A percentile compares a stretch with the other conserved stretches of the same genome.
Evolutionary conservation across 64 coral and sea anemone genomes (phyloP).

Genomic region (Catalaphyllia jardinei): DNA sequence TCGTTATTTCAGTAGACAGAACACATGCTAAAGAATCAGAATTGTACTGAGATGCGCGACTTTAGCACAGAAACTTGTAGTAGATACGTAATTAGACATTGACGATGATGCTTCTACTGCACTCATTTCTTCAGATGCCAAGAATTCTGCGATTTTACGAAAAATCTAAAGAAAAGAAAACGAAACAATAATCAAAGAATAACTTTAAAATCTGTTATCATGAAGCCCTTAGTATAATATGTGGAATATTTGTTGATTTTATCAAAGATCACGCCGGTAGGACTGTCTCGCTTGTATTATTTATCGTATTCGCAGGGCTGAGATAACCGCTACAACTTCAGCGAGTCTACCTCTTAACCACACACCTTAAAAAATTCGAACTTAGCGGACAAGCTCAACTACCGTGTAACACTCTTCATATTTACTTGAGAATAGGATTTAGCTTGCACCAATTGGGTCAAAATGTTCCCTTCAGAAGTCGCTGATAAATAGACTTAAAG

Average conservation of each 20-base stretch:
- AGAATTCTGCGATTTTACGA: neutral
- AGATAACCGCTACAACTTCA: too few species aligned
- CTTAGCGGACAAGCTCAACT: too few species aligned
- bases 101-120: neutral
- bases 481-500: neutral
- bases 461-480: neutral
- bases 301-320: too few species aligned
- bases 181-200: neutral
- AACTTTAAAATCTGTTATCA: too few species aligned
- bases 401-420: neutral
- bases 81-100: neutral
- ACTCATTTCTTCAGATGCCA: neutral
- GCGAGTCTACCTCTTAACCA: too few species aligned
- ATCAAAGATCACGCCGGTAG: too few species aligned
- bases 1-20: neutral
- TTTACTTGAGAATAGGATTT: neutral
- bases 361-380: too few species aligned
- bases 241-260: too few species aligned
- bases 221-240: too few species aligned
- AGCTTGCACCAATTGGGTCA: neutral
- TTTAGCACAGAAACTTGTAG: neutral
- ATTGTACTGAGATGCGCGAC: neutral
- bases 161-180: neutral
- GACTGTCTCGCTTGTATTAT: too few species aligned
- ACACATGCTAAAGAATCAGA: neutral